A percentile compares a stretch with the other conserved stretches of the same genome.
Conservation (phyloP, 2,888 invertebrate genomes). For the Tortricodes alternella region DNA sequence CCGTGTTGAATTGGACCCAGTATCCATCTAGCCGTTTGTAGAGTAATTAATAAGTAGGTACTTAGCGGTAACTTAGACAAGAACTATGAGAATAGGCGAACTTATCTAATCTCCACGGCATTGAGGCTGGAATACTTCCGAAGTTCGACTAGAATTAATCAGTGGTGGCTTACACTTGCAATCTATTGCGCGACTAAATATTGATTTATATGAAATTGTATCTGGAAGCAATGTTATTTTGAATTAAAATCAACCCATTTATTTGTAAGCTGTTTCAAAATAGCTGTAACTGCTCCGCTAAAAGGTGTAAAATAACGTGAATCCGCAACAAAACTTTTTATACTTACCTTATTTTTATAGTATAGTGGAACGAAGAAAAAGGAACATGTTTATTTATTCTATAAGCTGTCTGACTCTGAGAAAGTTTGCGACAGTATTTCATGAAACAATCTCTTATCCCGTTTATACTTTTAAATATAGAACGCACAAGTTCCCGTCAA, state of each 20-base stretch:
- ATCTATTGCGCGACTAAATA: neutral
- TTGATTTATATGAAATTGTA: too few species aligned
- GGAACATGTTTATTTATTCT: too few species aligned
- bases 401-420: too few species aligned
- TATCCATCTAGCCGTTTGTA: constrained; percentile 4
- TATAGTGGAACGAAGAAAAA: too few species aligned
- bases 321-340: too few species aligned
- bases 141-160: constrained; percentile 42
- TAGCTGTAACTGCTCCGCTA: too few species aligned
- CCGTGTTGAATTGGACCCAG: too few species aligned
- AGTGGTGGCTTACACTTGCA: constrained; percentile 1
- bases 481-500: neutral
- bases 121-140: constrained; percentile 45
- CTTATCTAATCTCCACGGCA: constrained; percentile 64
- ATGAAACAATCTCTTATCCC: neutral
- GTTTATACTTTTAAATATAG: neutral
- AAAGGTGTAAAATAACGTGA: too few species aligned
- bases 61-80: constrained; percentile 46
- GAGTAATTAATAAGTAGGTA: constrained; percentile 38
- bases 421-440: neutral
- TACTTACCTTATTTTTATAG: too few species aligned
- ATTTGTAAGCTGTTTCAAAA: too few species aligned
- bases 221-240: too few species aligned
- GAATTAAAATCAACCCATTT: too few species aligned
- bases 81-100: constrained; percentile 59